Evolutionary conservation across 2,888 invertebrate genomes (phyloP).

Genomic region (Diaperis boleti): DNA sequence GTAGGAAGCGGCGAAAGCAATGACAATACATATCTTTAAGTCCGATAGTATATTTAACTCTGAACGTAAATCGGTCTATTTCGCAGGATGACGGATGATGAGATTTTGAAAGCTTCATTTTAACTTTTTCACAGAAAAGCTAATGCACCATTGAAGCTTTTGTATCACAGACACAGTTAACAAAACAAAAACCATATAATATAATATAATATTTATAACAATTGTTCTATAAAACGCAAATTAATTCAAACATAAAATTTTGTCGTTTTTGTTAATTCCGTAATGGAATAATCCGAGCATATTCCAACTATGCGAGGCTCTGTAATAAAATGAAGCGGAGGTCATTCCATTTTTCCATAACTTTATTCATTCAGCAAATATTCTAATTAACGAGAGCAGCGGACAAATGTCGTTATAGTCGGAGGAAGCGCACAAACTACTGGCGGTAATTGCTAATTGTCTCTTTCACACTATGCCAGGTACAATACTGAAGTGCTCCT

Average conservation of each 20-base stretch:
- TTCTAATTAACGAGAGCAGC: slow-evolving; percentile 22
- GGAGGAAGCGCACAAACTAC: slow-evolving; percentile 17
- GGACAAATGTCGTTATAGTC: slow-evolving; percentile 22
- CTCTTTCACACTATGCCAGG: slow-evolving; percentile 36
- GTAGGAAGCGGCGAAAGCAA: too few relatives aligned
- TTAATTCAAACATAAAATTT: slow-evolving; percentile 10
- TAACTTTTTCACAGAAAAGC: too few relatives aligned
- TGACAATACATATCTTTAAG: too few relatives aligned
- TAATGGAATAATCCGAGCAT: slow-evolving; percentile 25
- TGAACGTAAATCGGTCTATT: too few relatives aligned
- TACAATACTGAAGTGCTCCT: slow-evolving; percentile 16
- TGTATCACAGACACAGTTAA: background rate
- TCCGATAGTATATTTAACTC: too few relatives aligned
- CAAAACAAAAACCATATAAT: too few relatives aligned
- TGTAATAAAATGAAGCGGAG: background rate
- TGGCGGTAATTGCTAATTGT: slow-evolving; percentile 35
- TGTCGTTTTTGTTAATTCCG: slow-evolving; percentile 17
- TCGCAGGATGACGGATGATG: too few relatives aligned
- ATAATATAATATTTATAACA: too few relatives aligned
- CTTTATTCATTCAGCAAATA: slow-evolving; percentile 5
- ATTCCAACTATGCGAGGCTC: background rate
- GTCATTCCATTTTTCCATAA: slow-evolving; percentile 13
- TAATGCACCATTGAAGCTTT: too few relatives aligned
- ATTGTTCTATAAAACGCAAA: too few relatives aligned
- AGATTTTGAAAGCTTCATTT: too few relatives aligned